Evolutionary conservation across 2,113 vertebrate species (phyloP).

Genomic region (Scomber japonicus): DNA sequence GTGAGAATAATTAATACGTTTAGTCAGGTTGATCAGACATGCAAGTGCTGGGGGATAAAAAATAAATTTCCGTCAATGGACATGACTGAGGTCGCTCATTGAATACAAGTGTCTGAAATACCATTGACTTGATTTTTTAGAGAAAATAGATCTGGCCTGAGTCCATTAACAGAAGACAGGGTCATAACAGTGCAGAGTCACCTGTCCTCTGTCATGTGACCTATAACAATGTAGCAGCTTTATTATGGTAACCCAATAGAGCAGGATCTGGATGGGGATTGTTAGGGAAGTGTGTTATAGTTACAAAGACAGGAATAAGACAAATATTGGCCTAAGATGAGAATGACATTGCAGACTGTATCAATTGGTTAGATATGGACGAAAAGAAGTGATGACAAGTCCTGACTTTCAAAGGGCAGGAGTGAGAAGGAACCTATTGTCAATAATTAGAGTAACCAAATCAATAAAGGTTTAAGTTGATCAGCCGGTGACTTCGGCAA

Average conservation of each 20-base stretch:
- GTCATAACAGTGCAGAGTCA: constrained; percentile 24
- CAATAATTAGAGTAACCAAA: constrained; percentile 10
- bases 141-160: constrained; percentile 38
- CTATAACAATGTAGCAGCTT: constrained; percentile 29
- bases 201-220: constrained; percentile 62
- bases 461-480: constrained; percentile 34
- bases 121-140: constrained; percentile 73
- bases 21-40: constrained; percentile 69
- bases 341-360: constrained; percentile 85
- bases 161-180: constrained; percentile 51
- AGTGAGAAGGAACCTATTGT: constrained; percentile 27
- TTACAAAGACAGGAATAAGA: constrained; percentile 45
- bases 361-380: constrained; percentile 78
- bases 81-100: constrained; percentile 72
- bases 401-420: constrained; percentile 43
- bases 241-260: constrained; percentile 38
- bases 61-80: constrained; percentile 62
- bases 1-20: constrained; percentile 44
- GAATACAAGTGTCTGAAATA: constrained; percentile 83
- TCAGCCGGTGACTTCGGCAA: constrained; percentile 61
- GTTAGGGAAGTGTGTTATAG: constrained; percentile 30
- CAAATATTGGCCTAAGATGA: constrained; percentile 62
- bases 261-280: constrained; percentile 19
- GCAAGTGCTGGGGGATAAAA: constrained; percentile 68
- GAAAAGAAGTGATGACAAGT: constrained; percentile 60